Base-by-base conservation (phyloP, 1,140 invertebrate genomes). In the Coptotermes formosanus region DNA sequence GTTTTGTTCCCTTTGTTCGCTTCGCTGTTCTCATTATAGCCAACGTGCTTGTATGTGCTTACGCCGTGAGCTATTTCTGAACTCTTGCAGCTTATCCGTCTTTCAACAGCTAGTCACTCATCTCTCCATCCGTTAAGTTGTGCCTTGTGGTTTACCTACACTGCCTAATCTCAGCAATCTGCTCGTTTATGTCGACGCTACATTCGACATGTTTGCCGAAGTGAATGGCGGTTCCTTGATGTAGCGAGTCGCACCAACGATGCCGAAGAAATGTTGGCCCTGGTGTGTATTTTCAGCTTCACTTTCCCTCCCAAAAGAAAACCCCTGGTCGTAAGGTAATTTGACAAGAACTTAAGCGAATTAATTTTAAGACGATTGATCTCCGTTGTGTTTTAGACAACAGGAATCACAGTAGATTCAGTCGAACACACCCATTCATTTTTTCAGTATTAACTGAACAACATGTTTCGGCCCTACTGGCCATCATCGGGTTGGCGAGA, bases 21-120 rank as follows among this genome's bases (percentile, higher is more conserved):
- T 75, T 75, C n/a, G 64, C 64, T 75, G 64, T 75, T 75, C 64
- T 75, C 64, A 75, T 75, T 75, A 75, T 75, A 75, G 64, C n/a
- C 64, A 16, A 75, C 64, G 9, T 75, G 64, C 64, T 75, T 75
- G 64, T 75, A 3, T 75, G 64, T 75, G n/a, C 64, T 75, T 30
- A 55, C 1, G 64, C 64, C 25, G 25, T 30, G 64, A 30, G 64
- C 25, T 75, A 75, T 75, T 75, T 75, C 25, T 75, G 64, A 30
- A 75, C 64, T 11, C 64, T 75, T 75, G 64, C 64, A 75, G 64
- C 64, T 75, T 75, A 75, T 75, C 64, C 30, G n/a, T 75, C 64
- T n/a, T 75, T 30, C 64, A 75, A 75, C 64, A 75, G 64, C 64
- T 25, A 75, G 64, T 75, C 64, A 75, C 25, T 75, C 64, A 75